These are phyloP conservation scores for Puffinus mauretanicus DNA, from an alignment of 2,113 vertebrate genomes.

Conservation along the genomic window DNA sequence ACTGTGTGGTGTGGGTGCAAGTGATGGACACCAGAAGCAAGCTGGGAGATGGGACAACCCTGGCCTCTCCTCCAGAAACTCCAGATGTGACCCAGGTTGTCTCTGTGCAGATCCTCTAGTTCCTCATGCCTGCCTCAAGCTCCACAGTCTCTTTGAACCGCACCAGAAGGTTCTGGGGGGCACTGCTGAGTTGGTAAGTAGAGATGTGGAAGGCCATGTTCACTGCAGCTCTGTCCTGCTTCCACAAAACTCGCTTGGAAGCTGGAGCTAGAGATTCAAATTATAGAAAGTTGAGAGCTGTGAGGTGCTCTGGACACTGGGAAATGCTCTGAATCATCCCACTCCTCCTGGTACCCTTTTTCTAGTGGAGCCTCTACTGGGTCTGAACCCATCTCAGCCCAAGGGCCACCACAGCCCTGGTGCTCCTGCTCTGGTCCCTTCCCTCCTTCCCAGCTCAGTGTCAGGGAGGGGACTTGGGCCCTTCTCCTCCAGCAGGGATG, in stretches of 20 bases:
- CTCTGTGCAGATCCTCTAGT: not conserved
- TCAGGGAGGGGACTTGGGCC: not conserved
- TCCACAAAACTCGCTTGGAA: not conserved
- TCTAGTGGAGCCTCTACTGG: not conserved
- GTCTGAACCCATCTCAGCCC: not conserved
- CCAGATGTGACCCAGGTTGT: not conserved
- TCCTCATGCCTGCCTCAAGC: not conserved
- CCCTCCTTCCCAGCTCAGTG: not conserved
- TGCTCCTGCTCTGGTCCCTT: not conserved
- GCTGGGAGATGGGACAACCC: not conserved
- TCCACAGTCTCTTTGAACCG: not conserved
- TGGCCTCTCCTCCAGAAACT: not conserved
- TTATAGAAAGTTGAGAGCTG: not conserved
- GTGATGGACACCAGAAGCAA: not conserved
- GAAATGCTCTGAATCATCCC: not conserved
- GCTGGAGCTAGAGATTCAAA: not conserved
- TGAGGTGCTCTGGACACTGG: too few relatives aligned
- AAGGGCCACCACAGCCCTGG: not conserved
- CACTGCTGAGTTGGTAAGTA: not conserved
- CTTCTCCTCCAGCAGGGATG: not conserved
- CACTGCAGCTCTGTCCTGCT: not conserved
- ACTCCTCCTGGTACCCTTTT: not conserved
- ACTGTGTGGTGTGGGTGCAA: too few relatives aligned
- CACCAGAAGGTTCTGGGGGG: not conserved
- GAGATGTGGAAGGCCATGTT: not conserved